These are phyloP conservation scores for Scaptomyza graminum DNA, from an alignment of 1,140 invertebrate genomes.

Conservation along the genomic window DNA sequence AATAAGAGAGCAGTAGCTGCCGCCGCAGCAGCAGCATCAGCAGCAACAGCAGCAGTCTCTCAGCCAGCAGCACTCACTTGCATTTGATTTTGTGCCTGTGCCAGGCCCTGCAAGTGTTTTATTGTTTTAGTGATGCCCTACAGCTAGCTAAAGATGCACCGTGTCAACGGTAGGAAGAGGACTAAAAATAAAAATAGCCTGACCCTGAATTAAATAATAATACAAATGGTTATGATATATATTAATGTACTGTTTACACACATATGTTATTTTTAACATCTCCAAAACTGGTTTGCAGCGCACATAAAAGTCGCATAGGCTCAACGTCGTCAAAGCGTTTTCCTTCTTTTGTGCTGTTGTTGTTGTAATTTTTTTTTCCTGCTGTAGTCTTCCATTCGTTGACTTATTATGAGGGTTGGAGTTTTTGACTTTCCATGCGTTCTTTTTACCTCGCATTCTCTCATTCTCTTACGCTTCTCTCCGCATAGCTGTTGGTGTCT, in stretches of 20 bases:
- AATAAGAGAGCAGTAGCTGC: slow-evolving; percentile 56
- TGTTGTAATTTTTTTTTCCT: slow-evolving; percentile 56
- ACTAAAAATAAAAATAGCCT: neutral
- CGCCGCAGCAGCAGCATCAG: slow-evolving; percentile 23
- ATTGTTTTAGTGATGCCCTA: slow-evolving; percentile 49
- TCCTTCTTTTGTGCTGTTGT: slow-evolving; percentile 47
- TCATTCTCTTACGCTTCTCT: slow-evolving; percentile 45
- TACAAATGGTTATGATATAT: neutral
- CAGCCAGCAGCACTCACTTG: slow-evolving; percentile 39
- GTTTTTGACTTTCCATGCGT: slow-evolving; percentile 70
- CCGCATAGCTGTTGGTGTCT: slow-evolving; percentile 32
- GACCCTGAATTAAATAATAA: neutral
- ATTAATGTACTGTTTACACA: neutral
- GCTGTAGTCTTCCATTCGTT: slow-evolving; percentile 75
- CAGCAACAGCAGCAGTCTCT: slow-evolving; percentile 34
- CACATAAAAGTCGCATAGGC: slow-evolving; percentile 32
- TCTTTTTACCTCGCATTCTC: slow-evolving; percentile 58
- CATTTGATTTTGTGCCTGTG: slow-evolving; percentile 48
- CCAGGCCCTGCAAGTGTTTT: slow-evolving; percentile 50
- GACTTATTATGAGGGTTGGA: slow-evolving; percentile 76
- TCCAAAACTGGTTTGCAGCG: slow-evolving; percentile 41
- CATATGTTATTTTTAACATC: neutral
- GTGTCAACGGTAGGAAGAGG: neutral
- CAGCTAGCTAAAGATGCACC: slow-evolving; percentile 9
- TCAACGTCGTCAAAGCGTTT: slow-evolving; percentile 33